Percentiles rank a stretch among this genome's conserved stretches.
phyloP scores from a whole-genome alignment of 2,113 vertebrate genomes.

The Puffinus mauretanicus region DNA sequence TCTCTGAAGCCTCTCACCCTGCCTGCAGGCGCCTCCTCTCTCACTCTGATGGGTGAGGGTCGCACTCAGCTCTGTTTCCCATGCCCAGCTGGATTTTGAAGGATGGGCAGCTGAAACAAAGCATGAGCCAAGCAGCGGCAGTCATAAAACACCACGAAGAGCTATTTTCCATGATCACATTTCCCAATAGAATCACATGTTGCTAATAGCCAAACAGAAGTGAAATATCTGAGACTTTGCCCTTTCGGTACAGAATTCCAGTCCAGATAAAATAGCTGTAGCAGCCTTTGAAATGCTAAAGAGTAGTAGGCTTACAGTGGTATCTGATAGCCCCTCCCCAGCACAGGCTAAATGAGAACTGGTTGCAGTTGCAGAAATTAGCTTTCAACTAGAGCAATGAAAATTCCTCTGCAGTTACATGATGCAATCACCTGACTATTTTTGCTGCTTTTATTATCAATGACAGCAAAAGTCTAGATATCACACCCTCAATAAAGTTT shows the following conservation, averaged over 20 bases:
- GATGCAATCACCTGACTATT: not conserved
- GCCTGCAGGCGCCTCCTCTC: not conserved
- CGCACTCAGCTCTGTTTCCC: not conserved
- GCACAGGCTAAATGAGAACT: not conserved
- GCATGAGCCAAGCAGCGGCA: not conserved
- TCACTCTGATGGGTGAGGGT: not conserved
- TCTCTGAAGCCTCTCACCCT: not conserved
- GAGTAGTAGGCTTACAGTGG: not conserved
- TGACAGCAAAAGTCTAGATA: not conserved
- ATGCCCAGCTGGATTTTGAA: not conserved
- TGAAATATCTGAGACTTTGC: not conserved
- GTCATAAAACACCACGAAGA: not conserved
- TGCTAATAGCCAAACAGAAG: not conserved
- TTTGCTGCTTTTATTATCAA: not conserved
- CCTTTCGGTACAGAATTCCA: not conserved
- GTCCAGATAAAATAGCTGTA: not conserved
- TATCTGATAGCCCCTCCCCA: not conserved
- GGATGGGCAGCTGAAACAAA: not conserved
- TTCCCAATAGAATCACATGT: not conserved
- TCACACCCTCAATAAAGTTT: constrained; percentile 6
- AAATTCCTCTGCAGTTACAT: not conserved
- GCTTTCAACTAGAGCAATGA: constrained; percentile 22
- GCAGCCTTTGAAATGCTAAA: constrained; percentile 30
- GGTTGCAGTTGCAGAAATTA: not conserved
- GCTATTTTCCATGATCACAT: not conserved